Evolutionary conservation across 2,797 vertebrate genomes (phyloP).

Genomic region (Xerus rutilus): DNA sequence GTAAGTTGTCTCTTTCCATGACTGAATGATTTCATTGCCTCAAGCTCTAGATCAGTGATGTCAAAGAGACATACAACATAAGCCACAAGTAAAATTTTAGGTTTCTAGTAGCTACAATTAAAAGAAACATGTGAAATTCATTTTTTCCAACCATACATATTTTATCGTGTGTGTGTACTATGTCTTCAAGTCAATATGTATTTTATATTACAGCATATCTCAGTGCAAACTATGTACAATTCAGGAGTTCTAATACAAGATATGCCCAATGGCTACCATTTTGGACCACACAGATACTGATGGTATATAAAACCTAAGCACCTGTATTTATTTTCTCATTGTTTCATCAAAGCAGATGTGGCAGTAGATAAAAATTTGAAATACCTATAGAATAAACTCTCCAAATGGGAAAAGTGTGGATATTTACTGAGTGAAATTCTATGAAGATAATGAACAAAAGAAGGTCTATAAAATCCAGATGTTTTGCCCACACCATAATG

Average conservation of each 20-base stretch:
- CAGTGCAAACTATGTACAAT: neutral
- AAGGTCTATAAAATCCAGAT: conserved; percentile 15
- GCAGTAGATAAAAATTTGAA: neutral
- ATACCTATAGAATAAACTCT: neutral
- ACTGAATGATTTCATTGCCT: neutral
- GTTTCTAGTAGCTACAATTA: neutral
- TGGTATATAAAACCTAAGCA: neutral
- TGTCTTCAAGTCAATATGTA: too few species aligned
- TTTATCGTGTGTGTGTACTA: neutral
- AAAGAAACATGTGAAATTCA: neutral
- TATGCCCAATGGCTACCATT: neutral
- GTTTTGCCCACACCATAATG: neutral
- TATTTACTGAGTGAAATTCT: neutral
- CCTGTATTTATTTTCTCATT: neutral
- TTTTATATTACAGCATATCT: neutral
- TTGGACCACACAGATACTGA: neutral
- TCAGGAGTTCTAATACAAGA: neutral
- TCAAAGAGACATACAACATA: neutral
- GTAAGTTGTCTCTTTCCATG: neutral
- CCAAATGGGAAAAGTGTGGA: neutral
- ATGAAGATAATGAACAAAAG: neutral
- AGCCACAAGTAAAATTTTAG: neutral
- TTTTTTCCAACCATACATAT: neutral
- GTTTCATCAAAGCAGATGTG: neutral
- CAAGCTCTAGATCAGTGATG: neutral